Percentiles rank a stretch among this genome's conserved stretches.
Conservation (phyloP, 2,888 invertebrate species). For the Epicampocera succincta region DNA sequence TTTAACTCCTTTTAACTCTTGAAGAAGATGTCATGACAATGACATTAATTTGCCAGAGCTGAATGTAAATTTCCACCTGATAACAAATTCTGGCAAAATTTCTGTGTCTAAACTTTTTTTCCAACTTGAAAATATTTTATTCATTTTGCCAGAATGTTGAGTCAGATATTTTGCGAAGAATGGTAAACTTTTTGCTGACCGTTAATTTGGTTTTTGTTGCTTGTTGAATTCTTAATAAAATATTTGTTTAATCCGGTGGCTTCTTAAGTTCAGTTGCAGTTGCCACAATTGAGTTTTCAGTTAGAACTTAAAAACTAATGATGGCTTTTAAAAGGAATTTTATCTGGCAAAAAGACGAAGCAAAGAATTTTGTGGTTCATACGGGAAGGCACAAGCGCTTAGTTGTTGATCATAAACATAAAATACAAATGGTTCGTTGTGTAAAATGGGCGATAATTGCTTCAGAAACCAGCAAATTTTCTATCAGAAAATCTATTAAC, state of each 20-base stretch:
- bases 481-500: too few species aligned
- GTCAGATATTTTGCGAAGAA: not conserved
- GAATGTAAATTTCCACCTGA: constrained; percentile 43
- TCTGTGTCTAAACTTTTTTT: constrained; percentile 18
- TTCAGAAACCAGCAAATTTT: too few species aligned
- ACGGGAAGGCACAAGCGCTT: not conserved
- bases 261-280: constrained; percentile 25
- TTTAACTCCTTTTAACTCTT: constrained; percentile 51
- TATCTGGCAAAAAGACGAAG: not conserved
- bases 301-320: not conserved
- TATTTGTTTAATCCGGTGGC: constrained; percentile 40
- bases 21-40: constrained; percentile 39
- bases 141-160: not conserved
- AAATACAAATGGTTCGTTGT: too few species aligned
- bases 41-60: constrained; percentile 48
- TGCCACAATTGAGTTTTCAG: constrained; percentile 23
- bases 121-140: constrained; percentile 11
- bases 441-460: too few species aligned
- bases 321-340: not conserved
- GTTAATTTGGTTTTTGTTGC: constrained; percentile 8
- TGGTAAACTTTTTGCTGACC: not conserved
- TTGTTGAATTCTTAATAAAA: constrained; percentile 2
- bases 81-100: constrained; percentile 15
- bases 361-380: not conserved
- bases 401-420: not conserved